These are phyloP conservation scores for Meiosimyza platycephala DNA, from an alignment of 2,888 invertebrate species.

Conservation along the genomic window DNA sequence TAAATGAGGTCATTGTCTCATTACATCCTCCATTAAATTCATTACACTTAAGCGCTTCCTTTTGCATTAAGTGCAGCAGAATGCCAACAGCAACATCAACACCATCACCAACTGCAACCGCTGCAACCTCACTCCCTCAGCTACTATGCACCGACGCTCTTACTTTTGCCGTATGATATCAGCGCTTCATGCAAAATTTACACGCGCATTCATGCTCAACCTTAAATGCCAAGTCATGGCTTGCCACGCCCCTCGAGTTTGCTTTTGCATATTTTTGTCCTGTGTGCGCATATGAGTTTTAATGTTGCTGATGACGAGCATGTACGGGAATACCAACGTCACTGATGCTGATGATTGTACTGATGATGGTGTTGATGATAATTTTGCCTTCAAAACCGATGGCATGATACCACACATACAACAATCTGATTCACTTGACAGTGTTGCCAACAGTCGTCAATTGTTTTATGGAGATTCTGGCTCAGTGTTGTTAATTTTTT, in stretches of 20 bases:
- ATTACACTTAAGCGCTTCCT: conserved; percentile 33
- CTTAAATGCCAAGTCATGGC: background rate
- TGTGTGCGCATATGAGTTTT: background rate
- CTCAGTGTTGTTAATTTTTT: background rate
- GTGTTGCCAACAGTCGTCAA: conserved; percentile 5
- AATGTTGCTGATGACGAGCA: conserved; percentile 10
- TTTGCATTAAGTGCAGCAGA: conserved; percentile 8
- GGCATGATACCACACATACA: background rate
- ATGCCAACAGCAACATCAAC: conserved; percentile 11
- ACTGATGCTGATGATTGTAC: conserved; percentile 1
- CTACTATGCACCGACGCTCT: background rate
- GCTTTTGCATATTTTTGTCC: background rate
- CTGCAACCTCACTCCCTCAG: background rate
- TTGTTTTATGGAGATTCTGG: background rate
- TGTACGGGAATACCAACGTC: conserved; percentile 15
- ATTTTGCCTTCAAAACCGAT: background rate
- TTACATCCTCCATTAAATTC: conserved; percentile 38
- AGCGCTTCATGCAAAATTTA: conserved; percentile 26
- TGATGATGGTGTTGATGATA: background rate
- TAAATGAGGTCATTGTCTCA: conserved; percentile 36
- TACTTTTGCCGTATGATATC: too few relatives aligned
- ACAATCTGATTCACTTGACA: too few relatives aligned
- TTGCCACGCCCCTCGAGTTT: conserved; percentile 19
- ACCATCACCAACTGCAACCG: background rate
- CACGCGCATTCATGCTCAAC: conserved; percentile 16